Percentiles rank a stretch among this genome's conserved stretches.
Conservation (phyloP, 2,797 vertebrate genomes). For the Mus minutoides region DNA sequence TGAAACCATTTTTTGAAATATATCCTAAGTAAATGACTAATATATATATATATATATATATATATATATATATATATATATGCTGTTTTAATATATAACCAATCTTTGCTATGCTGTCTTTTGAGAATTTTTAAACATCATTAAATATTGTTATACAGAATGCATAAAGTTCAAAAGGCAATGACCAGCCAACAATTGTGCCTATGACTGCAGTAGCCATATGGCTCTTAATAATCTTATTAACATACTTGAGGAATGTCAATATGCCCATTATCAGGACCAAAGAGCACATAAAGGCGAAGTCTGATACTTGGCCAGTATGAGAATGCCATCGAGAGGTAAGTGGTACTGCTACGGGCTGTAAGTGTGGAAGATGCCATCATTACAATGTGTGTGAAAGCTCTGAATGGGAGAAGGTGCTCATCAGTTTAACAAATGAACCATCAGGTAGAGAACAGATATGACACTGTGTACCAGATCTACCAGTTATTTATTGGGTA, state of each 20-base stretch:
- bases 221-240: slow-evolving; percentile 48
- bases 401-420: slow-evolving; percentile 31
- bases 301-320: neutral
- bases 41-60: too few relatives aligned
- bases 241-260: slow-evolving; percentile 13
- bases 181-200: neutral
- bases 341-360: neutral
- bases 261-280: neutral
- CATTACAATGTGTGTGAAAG: slow-evolving; percentile 47
- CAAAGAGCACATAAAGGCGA: slow-evolving; percentile 47
- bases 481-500: slow-evolving; percentile 65
- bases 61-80: too few relatives aligned
- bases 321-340: slow-evolving; percentile 36
- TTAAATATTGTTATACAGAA: neutral
- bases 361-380: slow-evolving; percentile 57
- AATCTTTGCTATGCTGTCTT: slow-evolving; percentile 37
- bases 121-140: slow-evolving; percentile 22
- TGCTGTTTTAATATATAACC: neutral
- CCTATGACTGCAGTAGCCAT: slow-evolving; percentile 9
- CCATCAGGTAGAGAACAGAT: slow-evolving; percentile 59
- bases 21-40: slow-evolving; percentile 31
- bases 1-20: slow-evolving; percentile 18
- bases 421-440: slow-evolving; percentile 75
- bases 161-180: slow-evolving; percentile 9
- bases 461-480: slow-evolving; percentile 51